Base-by-base conservation (phyloP, 2,113 vertebrate genomes). In the Gambusia holbrooki region DNA sequence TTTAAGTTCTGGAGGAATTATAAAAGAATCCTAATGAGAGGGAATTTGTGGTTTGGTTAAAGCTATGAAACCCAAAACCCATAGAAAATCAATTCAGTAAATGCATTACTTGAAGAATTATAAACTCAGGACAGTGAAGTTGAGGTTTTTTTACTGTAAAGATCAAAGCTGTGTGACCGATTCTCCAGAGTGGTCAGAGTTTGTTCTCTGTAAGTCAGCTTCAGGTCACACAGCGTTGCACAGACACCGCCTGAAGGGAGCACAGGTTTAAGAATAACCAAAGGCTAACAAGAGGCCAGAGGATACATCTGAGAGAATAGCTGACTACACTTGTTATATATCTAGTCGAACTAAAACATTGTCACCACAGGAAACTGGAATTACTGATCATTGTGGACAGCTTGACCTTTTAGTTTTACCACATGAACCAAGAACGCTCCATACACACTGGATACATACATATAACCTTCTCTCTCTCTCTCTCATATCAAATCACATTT, bases 11-110 rank as follows among this genome's bases (percentile, higher is more conserved):
- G 66, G 37, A 8, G 69, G 70, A 68, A 60, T 77, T 37, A 58
- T 75, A 25, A 81, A 60, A n/a, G 69, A 86, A 88, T 74, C 15
- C 78, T 87, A 85, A 92, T 80, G 64, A 85, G 74, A 81, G 35
- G 71, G 79, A 65, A 17, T 35, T 82, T 74, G 25, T 0, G 40
- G 58, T 14, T 70, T 9, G 3, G 12, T 62, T 65, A 63, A 71
- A 40, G 70, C 54, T 67, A 74, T 72, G 33, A 60, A 19, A 78
- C 65, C 76, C 70, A 66, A 35, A 69, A 70, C 63, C 68, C n/a
- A 42, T 75, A n/a, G 25, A 51, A 45, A 80, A 76, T 40, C 9
- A 76, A 75, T 72, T 71, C 66, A 61, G 65, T 65, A 67, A 67
- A 54, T 9, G 73, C 25, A 10, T 11, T 10, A 8, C 6, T 5